These are phyloP conservation scores for Mechanitis mazaeus DNA, from an alignment of 2,888 invertebrate genomes.

Conservation along the genomic window DNA sequence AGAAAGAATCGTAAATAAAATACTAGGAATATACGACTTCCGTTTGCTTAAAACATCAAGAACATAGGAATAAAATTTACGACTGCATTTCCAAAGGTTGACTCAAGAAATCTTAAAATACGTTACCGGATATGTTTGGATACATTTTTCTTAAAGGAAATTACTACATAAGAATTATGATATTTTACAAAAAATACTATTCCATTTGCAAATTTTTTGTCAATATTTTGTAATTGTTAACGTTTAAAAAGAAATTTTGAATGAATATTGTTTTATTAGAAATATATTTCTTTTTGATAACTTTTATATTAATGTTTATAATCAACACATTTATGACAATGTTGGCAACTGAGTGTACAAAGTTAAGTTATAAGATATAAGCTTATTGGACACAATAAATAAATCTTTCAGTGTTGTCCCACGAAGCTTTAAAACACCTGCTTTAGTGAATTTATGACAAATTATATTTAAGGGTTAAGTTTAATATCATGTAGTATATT, in stretches of 20 bases:
- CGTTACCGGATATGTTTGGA: no score
- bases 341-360: constrained; percentile 1
- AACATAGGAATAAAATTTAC: constrained; percentile 1
- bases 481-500: no score
- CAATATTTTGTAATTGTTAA: no score
- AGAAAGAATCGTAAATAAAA: constrained; percentile 1
- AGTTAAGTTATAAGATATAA: not conserved
- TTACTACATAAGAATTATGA: no score
- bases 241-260: no score
- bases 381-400: constrained; percentile 6
- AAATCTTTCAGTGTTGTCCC: constrained; percentile 16
- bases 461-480: not conserved
- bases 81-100: not conserved
- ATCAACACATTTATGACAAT: not conserved
- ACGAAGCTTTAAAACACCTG: constrained; percentile 12
- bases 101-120: not conserved
- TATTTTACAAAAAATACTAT: no score
- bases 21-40: not conserved
- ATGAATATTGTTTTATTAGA: no score
- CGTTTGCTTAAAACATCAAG: not conserved
- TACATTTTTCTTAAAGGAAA: no score
- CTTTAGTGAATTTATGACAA: constrained; percentile 12
- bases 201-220: no score
- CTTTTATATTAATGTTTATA: no score
- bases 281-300: no score